A percentile compares a stretch with the other conserved stretches of the same genome.
Evolutionary conservation across 1,140 invertebrate genomes (phyloP).

Genomic region (Zeugodacus cucurbitae): DNA sequence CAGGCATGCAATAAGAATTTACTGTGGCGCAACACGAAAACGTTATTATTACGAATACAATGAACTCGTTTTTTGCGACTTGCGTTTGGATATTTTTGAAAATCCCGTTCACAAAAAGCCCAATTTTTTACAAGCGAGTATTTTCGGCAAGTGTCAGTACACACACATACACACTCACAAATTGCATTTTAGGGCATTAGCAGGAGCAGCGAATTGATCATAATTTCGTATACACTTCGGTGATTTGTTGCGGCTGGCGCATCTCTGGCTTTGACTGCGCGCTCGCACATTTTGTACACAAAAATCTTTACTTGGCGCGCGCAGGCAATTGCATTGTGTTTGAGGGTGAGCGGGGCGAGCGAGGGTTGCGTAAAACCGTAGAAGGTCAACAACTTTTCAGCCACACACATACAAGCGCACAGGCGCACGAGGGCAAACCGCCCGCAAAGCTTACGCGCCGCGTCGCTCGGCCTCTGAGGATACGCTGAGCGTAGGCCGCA

Average conservation of each 20-base stretch:
- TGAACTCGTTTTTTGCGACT: conserved; percentile 10
- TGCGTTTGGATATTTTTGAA: conserved; percentile 3
- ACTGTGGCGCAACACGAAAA: conserved; percentile 6
- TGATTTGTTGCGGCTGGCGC: background rate
- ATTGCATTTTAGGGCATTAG: background rate
- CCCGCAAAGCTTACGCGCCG: background rate
- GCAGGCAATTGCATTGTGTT: background rate
- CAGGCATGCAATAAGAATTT: background rate
- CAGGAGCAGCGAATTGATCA: background rate
- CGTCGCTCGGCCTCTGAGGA: background rate
- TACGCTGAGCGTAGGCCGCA: background rate
- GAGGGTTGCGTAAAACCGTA: background rate
- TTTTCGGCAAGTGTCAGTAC: background rate
- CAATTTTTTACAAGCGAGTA: background rate
- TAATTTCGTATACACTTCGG: background rate
- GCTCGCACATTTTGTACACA: background rate
- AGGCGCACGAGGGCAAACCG: background rate
- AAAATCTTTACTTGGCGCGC: background rate
- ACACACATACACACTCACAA: background rate
- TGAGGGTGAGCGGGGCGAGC: background rate
- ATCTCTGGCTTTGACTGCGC: background rate
- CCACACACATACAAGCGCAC: too few relatives aligned
- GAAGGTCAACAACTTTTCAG: conserved; percentile 26
- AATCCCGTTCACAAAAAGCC: conserved; percentile 2
- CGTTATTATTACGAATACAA: conserved; percentile 36